Percentiles rank a stretch among this genome's conserved stretches.
phyloP scores from a whole-genome alignment of 1,140 invertebrate species.

The Leptopilina clavipes region DNA sequence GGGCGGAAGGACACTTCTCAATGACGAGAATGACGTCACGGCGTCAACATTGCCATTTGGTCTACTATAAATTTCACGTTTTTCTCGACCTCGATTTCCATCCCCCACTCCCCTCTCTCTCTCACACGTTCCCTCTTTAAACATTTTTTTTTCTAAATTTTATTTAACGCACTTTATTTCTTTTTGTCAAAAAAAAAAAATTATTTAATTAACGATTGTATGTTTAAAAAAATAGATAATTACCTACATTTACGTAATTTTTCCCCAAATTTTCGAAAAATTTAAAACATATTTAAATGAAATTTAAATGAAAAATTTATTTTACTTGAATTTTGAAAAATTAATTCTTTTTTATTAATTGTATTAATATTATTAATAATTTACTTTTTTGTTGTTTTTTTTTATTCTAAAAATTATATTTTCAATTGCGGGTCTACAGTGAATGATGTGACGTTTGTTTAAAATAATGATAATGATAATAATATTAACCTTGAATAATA shows the following conservation, averaged over 20 bases:
- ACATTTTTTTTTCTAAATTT: neutral
- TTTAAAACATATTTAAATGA: too few species aligned
- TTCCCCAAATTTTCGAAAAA: too few species aligned
- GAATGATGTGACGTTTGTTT: neutral
- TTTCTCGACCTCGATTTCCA: neutral
- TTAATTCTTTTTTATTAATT: too few species aligned
- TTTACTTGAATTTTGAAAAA: too few species aligned
- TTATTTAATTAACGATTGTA: too few species aligned
- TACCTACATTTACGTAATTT: too few species aligned
- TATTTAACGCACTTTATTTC: conserved; percentile 39
- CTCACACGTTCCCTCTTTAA: conserved; percentile 1
- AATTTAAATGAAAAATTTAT: too few species aligned
- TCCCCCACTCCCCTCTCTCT: neutral
- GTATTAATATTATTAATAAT: too few species aligned
- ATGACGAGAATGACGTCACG: conserved; percentile 70
- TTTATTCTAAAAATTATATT: too few species aligned
- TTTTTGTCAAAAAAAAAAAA: neutral
- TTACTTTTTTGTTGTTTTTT: too few species aligned
- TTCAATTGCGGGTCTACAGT: too few species aligned
- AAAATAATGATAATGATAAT: conserved; percentile 10
- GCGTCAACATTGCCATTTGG: conserved; percentile 34
- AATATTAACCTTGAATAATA: conserved; percentile 5
- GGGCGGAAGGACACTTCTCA: conserved; percentile 67
- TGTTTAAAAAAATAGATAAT: too few species aligned
- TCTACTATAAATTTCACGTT: conserved; percentile 20